phyloP scores from a whole-genome alignment of 2,797 vertebrate species.

The Leuciscus waleckii region DNA sequence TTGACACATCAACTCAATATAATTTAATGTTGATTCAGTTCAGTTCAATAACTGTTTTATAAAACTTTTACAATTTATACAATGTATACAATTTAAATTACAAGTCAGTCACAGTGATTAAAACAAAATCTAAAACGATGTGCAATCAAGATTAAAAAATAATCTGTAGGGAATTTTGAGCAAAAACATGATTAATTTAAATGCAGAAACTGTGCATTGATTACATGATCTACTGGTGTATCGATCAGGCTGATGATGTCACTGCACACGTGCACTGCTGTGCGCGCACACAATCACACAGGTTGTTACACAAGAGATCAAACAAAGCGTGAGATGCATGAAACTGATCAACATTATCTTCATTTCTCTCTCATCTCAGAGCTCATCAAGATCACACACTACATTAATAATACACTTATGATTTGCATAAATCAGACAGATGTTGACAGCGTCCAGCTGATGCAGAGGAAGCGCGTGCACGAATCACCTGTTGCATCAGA shows the following conservation, averaged over 20 bases:
- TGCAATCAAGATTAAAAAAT: background rate
- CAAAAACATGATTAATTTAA: background rate
- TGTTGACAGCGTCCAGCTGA: background rate
- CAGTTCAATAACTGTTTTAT: background rate
- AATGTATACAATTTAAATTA: background rate
- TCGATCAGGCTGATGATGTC: background rate
- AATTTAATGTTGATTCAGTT: background rate
- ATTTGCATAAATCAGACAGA: background rate
- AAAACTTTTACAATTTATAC: too few species aligned
- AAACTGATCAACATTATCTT: background rate
- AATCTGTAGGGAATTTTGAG: background rate
- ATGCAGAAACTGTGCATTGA: background rate
- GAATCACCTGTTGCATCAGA: background rate
- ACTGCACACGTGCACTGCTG: background rate
- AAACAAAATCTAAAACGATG: background rate
- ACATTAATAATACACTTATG: rapidly evolving
- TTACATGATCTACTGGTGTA: background rate
- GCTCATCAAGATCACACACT: background rate
- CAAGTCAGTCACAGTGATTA: background rate
- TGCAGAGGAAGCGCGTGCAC: background rate
- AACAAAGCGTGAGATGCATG: background rate
- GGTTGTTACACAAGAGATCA: background rate
- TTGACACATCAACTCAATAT: background rate
- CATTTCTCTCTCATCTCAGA: background rate
- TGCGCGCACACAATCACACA: background rate